Base-by-base conservation (phyloP, 1,140 invertebrate species). In the Drosophila repletoides region DNA sequence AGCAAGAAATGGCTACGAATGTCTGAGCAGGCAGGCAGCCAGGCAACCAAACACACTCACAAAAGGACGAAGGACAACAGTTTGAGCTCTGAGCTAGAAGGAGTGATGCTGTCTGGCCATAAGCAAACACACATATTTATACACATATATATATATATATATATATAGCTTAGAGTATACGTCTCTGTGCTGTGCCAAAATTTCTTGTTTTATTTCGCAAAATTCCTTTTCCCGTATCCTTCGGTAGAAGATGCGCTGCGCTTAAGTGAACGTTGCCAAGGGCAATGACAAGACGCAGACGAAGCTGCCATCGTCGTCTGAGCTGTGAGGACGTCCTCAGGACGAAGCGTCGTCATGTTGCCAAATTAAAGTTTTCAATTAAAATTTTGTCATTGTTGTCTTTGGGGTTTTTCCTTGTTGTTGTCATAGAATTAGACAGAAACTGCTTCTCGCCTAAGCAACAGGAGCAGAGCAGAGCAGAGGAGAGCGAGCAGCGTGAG, bases 311-410 rank as follows among this genome's bases (percentile, higher is more conserved):
- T 7, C 26, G 34, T n/a, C n/a, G n/a, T n/a, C n/a, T n/a, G n/a
- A n/a, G n/a, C n/a, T n/a, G n/a, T n/a, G n/a, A n/a, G n/a, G n/a
- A n/a, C n/a, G n/a, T n/a, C n/a, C n/a, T n/a, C n/a, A n/a, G n/a
- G n/a, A n/a, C n/a, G n/a, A n/a, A n/a, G n/a, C n/a, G n/a, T n/a
- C 58, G 46, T 61, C 71, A 22, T 73, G 73, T 79, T 79, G 71
- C 80, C 63, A 86, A 86, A 86, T 86, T 86, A 86, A 86, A 86
- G 68, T 86, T 86, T 86, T 86, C 75, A 86, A 86, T 86, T 86
- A 86, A 86, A 86, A 80, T 69, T 79, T 76, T 58, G 67, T 71
- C 75, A 61, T 74, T 79, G 64, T 80, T 86, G 59, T 72, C 52
- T 40, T 81, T 80, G 52, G 51, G 5, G n/a, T 34, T 49, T 22